These are phyloP conservation scores for Candidula unifasciata DNA, from an alignment of 2,888 invertebrate species.

Conservation along the genomic window DNA sequence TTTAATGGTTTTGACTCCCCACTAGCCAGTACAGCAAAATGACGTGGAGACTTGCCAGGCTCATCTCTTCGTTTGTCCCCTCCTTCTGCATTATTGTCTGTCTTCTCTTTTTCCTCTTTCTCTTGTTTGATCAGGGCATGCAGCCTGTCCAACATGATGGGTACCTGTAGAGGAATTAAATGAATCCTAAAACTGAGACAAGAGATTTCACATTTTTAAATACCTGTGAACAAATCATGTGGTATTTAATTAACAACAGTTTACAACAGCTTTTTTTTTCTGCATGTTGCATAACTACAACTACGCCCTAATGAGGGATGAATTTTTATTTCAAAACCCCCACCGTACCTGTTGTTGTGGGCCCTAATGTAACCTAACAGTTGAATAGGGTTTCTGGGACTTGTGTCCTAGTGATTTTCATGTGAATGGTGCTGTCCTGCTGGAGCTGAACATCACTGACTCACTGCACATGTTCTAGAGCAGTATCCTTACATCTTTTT, in stretches of 20 bases:
- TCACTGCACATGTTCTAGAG: too few relatives aligned
- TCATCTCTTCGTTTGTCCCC: slow-evolving; percentile 1
- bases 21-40: slow-evolving; percentile 37
- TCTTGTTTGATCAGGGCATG: slow-evolving; percentile 81
- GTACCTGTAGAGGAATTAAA: slow-evolving; percentile 79
- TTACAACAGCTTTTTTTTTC: neutral
- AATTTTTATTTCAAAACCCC: too few relatives aligned
- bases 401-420: too few relatives aligned
- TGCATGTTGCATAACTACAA: too few relatives aligned
- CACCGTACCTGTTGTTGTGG: too few relatives aligned
- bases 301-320: too few relatives aligned
- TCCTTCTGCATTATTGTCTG: neutral
- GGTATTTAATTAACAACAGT: neutral
- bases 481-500: too few relatives aligned
- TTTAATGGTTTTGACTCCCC: slow-evolving; percentile 1
- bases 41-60: slow-evolving; percentile 37
- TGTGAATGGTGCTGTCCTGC: too few relatives aligned
- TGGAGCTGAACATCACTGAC: too few relatives aligned
- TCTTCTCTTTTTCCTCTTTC: slow-evolving; percentile 45
- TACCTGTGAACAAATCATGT: neutral
- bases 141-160: slow-evolving; percentile 90
- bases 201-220: neutral
- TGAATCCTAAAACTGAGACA: neutral
- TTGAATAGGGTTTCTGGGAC: too few relatives aligned
- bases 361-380: too few relatives aligned